Evolutionary conservation across 1,140 invertebrate species (phyloP), one percentile per base, ranked within the genome.

Genomic region (Aphelinus atriplicis): DNA sequence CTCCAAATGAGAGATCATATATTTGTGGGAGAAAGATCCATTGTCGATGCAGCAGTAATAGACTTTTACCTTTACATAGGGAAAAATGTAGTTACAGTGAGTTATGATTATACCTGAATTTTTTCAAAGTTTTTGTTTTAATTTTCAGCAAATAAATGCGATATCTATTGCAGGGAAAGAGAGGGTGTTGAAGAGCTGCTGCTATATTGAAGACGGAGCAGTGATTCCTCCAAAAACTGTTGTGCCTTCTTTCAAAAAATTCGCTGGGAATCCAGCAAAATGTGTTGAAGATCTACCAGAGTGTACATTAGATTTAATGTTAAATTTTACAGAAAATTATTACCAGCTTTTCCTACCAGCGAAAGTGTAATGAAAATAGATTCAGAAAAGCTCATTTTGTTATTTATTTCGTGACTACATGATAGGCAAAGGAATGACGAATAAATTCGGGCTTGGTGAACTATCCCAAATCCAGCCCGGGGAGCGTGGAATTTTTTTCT

Each of bases 61-160:
- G 98, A 98, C 42, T 98, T 96, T 50, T 99, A 96, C 89, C 97
- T 99, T 62, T 96, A 99, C 85, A 99, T 99, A 83, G 98, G 98
- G 65, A 98, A 99, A 88, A 97, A 99, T 90, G 98, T 96, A 83
- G 95, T 99, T 45, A 98, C 99, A 87, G 97, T 97, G 91, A 90
- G 95, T 93, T 81, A 51, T 55, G 51, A 53, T 53, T 53, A 53
- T 53, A 6, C 9, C 51, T 53, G 51, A 53, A 9, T 26, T 26
- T 26, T 26, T 0, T 26, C 26, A 26, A 26, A 26, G 26, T 26
- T 26, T 26, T 26, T 26, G 26, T 26, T 26, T 26, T 26, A 26
- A 26, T 26, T 26, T 26, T 26, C 26, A 26, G 26, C 26, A 26
- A 26, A 26, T 26, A 26, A 26, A 26, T 26, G 26, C 0, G 26